phyloP scores from a whole-genome alignment of 2,113 vertebrate species.

The Lamprologus lemairii region DNA sequence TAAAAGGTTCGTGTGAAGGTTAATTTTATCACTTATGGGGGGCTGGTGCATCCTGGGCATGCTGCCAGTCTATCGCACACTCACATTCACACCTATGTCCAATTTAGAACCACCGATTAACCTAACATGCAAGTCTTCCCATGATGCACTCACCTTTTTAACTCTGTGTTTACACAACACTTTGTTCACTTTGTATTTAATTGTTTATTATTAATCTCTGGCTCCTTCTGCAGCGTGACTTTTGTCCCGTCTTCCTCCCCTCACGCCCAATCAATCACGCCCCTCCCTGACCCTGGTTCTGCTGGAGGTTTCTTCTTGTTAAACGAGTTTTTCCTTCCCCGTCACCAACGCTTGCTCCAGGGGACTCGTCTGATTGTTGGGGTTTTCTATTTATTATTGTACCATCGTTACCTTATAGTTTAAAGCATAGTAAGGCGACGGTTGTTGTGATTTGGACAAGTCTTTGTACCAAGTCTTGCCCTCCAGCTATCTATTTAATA shows the following conservation, averaged over 20 bases:
- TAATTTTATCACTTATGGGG: not conserved
- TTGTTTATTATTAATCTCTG: not conserved
- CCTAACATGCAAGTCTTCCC: not conserved
- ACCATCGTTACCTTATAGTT: not conserved
- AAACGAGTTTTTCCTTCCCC: not conserved
- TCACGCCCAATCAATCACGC: not conserved
- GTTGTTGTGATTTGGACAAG: not conserved
- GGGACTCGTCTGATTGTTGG: not conserved
- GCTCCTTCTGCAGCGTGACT: not conserved
- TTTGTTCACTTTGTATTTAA: not conserved
- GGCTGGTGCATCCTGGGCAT: not conserved
- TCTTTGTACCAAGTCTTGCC: not conserved
- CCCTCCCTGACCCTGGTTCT: not conserved
- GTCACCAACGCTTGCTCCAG: not conserved
- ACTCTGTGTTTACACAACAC: not conserved
- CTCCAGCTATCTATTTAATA: not conserved
- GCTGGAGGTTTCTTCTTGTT: not conserved
- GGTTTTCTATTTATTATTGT: not conserved
- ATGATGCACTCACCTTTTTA: not conserved
- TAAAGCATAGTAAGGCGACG: not conserved
- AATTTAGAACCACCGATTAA: not conserved
- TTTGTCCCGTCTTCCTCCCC: not conserved
- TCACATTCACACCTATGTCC: not conserved
- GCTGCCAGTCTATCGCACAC: not conserved
- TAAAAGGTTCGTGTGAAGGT: not conserved